Evolutionary conservation across 2,797 vertebrate species (phyloP), one percentile per base, ranked within the genome.

Genomic region (Brachyrhaphis roseni): DNA sequence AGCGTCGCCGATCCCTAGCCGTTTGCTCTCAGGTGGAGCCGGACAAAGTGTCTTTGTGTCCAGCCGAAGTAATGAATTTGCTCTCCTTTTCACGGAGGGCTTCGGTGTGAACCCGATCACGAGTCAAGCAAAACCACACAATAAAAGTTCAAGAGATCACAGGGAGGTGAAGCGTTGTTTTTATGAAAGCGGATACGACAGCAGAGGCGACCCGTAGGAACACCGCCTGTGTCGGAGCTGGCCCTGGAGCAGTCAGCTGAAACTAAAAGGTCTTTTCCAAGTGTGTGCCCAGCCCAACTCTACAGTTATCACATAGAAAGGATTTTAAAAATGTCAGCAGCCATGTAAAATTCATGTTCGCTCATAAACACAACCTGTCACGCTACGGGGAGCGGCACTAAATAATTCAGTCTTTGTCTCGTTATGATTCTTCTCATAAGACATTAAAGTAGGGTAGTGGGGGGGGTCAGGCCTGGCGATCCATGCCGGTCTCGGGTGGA

Each of bases 321-420:
- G 88, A 91, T 91, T 93, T 92, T 80, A 31, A 11, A 92, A 94
- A 93, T 93, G 93, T 92, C 94, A 95, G 88, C 66, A 4, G 87
- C 83, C 92, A 95, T 95, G 93, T 91, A 96, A 96, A 95, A 96
- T 96, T 95, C 71, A 96, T 96, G 94, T 85, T 80, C 85, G 68
- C 85, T 95, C 94, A 95, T 94, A 96, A 94, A 92, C 79, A 88
- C 85, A 86, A 79, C 76, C 92, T 76, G 84, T 90, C 90, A 78
- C 93, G 88, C 90, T 82, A 89, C 88, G 83, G 89, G 82, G 86
- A 89, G 86, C 86, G 34, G 68, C 81, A 18, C 92, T 96, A 86
- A 96, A 96, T 96, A 91, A 96, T 96, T 96, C 91, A 96, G 74
- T 85, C 74, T 74, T 66, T 70, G 86, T 89, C 86, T 88, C 74